Base-by-base conservation (phyloP, 2,797 vertebrate genomes). In the Galagoides demidoff region DNA sequence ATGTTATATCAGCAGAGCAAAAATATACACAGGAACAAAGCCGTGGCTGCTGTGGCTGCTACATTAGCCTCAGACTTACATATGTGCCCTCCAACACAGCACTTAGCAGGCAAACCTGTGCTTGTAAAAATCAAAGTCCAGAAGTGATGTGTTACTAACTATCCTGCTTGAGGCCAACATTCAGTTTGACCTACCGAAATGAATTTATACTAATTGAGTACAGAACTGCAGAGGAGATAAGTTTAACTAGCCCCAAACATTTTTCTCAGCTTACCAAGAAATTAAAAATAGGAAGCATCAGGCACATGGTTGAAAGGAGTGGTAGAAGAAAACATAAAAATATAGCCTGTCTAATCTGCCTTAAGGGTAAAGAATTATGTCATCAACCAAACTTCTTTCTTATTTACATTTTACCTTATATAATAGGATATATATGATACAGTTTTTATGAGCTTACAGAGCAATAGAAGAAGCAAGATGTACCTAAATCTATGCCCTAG, bases 251-350 rank as follows among this genome's bases (percentile, higher is more conserved):
- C 23, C 85, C 74, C 64, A 76, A 90, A 95, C n/a, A n/a, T 68
- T 94, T 95, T 95, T 90, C 68, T 94, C 39, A 87, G 61, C 95
- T 96, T 95, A 9, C 52, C 43, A 88, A 90, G 86, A 97, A 92
- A 88, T 77, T 92, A 68, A 96, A 97, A 94, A 66, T 66, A 92
- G 12, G 14, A 96, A 89, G 34, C 71, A 25, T 81, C 61, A 94
- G 71, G 74, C 43, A 59, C 57, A n/a, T 76, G 23, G 34, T 34
- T 74, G 95, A 87, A 74, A 71, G 14, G 14, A 71, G 9, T 79
- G 86, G 86, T 81, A 57, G 73, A 81, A 90, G 49, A 96, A 92
- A 76, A 79, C 43, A 59, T 88, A 31, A 96, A 93, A 88, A 88
- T 95, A 63, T n/a, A 59, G 64, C 34, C 61, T 92, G 5, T 89